Conservation (phyloP, 2,113 vertebrate genomes). For the Pelmatolapia mariae region DNA sequence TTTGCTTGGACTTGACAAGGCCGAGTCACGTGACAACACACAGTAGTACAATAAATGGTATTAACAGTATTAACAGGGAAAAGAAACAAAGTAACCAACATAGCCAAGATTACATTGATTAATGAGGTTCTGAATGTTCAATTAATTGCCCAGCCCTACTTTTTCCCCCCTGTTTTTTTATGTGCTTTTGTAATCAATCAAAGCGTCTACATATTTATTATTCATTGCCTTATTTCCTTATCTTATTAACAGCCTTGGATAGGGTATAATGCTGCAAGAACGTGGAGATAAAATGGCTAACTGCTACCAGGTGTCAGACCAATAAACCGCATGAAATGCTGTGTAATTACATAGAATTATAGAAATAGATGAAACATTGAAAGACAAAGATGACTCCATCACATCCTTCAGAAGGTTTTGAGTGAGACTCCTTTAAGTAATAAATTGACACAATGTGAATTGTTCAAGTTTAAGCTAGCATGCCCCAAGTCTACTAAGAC, state of each 20-base stretch:
- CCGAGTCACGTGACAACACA: neutral
- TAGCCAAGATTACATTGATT: neutral
- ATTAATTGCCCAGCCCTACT: neutral
- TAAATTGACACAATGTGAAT: neutral
- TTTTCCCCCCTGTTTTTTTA: fast-evolving
- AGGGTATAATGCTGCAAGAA: neutral
- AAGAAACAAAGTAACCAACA: neutral
- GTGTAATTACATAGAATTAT: neutral
- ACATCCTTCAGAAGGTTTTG: neutral
- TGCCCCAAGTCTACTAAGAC: neutral
- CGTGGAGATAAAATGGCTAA: neutral
- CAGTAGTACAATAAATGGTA: neutral
- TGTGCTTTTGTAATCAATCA: neutral
- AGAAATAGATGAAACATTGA: neutral
- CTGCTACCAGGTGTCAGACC: neutral
- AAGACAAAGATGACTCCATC: neutral
- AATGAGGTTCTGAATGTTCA: neutral
- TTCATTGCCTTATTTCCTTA: neutral
- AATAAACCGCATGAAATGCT: neutral
- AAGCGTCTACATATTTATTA: neutral
- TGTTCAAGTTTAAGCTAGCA: neutral
- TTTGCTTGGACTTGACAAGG: neutral
- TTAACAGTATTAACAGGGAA: neutral
- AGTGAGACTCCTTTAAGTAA: neutral
- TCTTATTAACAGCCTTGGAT: neutral